phyloP scores from a whole-genome alignment of 2,113 vertebrate species.

The Conger conger region DNA sequence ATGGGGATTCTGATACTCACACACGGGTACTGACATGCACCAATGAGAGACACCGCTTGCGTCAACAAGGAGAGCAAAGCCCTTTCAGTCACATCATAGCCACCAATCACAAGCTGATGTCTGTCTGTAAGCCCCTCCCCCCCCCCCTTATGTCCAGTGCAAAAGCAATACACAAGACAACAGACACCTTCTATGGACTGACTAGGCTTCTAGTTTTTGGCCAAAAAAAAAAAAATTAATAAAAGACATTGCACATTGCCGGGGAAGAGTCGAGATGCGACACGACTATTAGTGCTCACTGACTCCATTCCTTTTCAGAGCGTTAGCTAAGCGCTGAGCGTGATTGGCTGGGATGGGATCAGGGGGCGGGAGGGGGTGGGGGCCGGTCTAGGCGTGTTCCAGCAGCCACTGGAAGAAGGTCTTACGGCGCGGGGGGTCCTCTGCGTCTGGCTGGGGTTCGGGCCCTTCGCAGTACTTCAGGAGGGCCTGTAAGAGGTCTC shows the following conservation, averaged over 20 bases:
- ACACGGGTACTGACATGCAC: constrained; percentile 38
- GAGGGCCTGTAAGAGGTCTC: constrained; percentile 86
- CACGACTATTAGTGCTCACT: constrained; percentile 17
- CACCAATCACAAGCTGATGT: constrained; percentile 25
- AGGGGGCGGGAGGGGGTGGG: background rate
- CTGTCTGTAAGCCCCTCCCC: constrained; percentile 36
- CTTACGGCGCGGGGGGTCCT: constrained; percentile 43
- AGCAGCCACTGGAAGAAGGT: constrained; percentile 88
- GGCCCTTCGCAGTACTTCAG: constrained; percentile 81
- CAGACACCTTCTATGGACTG: constrained; percentile 33
- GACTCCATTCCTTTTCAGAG: constrained; percentile 3
- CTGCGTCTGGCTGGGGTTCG: constrained; percentile 51
- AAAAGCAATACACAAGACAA: constrained; percentile 47
- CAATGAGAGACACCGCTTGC: constrained; percentile 14
- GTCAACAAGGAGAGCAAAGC: constrained; percentile 32
- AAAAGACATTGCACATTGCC: constrained; percentile 36
- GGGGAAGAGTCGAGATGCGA: constrained; percentile 13
- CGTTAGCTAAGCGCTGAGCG: constrained; percentile 27
- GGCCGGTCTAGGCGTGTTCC: constrained; percentile 79
- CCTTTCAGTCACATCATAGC: constrained; percentile 42
- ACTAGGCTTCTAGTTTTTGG: constrained; percentile 36
- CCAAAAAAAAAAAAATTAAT: constrained; percentile 26
- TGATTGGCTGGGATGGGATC: background rate
- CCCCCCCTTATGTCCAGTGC: constrained; percentile 25
- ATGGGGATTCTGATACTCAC: constrained; percentile 29